Evolutionary conservation across 2,888 invertebrate species (phyloP), one percentile per base, ranked within the genome.

Genomic region (Agrochola litura): DNA sequence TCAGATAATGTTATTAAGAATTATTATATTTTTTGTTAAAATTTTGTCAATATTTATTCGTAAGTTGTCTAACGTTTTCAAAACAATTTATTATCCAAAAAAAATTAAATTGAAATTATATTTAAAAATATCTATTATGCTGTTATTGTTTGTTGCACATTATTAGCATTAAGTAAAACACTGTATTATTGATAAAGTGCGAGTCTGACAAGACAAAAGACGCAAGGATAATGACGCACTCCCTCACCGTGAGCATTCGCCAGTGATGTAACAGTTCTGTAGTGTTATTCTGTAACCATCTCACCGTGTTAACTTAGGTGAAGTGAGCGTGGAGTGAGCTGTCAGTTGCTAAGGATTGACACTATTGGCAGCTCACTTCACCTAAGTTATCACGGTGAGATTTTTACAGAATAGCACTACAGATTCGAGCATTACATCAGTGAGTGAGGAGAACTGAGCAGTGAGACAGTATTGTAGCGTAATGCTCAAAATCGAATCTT

Each of bases 31-130:
- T 69, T 41, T 69, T 30, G 64, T 79, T 82, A 43, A 68, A 54
- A 19, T 68, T 54, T 68, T 52, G 46, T 30, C 25, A 58, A 77
- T 68, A 77, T 80, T 83, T 64, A 82, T 68, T 19, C 14, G 8
- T 58, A 19, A 30, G n/a, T 69, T 77, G 14, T 54, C 22, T 37
- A 41, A 60, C 0, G 65, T 19, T 37, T 46, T 54, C 12, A 14
- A 6, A 22, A 37, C 58, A 5, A 6, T 30, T 64, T 25, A 25
- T 19, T 6, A n/a, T 5, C 0, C 0, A 30, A 16, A 78, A n/a
- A 49, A n/a, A 0, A 0, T 3, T 9, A 12, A 25, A 22, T 6
- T 5, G n/a, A 0, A 56, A n/a, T 30, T 1, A 22, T 43, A 41
- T n/a, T 19, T 43, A 14, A n/a, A n/a, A 41, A 43, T 79, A 52